Percentiles rank a stretch among this genome's conserved stretches.
These are phyloP conservation scores for Ischnus inquisitorius DNA, from an alignment of 2,888 invertebrate genomes.

Conservation along the genomic window DNA sequence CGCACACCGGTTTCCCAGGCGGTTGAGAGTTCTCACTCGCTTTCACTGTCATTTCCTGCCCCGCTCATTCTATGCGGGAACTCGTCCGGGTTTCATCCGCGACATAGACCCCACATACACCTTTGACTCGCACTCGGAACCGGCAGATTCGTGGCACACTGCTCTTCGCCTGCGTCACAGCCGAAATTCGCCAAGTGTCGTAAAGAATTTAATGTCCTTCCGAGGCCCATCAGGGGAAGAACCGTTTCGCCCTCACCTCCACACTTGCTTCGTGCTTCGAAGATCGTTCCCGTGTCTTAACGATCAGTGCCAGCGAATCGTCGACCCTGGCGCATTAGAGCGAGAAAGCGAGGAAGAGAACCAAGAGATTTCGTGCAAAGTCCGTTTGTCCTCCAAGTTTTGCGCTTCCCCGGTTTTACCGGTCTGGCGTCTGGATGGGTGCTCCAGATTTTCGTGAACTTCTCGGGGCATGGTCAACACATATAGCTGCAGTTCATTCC, in stretches of 20 bases:
- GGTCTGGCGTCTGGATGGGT: constrained; percentile 9
- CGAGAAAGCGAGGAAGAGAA: constrained; percentile 13
- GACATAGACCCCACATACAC: background rate
- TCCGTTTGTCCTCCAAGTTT: constrained; percentile 56
- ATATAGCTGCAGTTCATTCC: constrained; percentile 17
- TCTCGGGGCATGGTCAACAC: background rate
- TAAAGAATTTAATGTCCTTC: constrained; percentile 63
- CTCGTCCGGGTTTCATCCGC: constrained; percentile 32
- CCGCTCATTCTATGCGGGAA: constrained; percentile 5
- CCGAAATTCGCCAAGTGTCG: constrained; percentile 64
- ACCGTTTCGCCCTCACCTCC: constrained; percentile 35
- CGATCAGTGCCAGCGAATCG: constrained; percentile 54
- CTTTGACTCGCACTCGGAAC: background rate
- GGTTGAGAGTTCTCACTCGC: constrained; percentile 32
- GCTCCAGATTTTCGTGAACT: constrained; percentile 61
- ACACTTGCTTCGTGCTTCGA: constrained; percentile 34
- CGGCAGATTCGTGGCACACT: background rate
- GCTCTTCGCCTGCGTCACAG: background rate
- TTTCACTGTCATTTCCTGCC: constrained; percentile 51
- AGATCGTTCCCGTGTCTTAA: constrained; percentile 55
- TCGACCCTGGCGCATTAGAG: constrained; percentile 27
- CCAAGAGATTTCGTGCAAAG: constrained; percentile 48
- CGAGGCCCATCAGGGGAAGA: constrained; percentile 44
- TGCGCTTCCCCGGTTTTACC: constrained; percentile 38
- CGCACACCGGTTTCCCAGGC: constrained; percentile 45